Evolutionary conservation across 2,797 vertebrate genomes (phyloP).

Genomic region (Gadopsis bispinosus): DNA sequence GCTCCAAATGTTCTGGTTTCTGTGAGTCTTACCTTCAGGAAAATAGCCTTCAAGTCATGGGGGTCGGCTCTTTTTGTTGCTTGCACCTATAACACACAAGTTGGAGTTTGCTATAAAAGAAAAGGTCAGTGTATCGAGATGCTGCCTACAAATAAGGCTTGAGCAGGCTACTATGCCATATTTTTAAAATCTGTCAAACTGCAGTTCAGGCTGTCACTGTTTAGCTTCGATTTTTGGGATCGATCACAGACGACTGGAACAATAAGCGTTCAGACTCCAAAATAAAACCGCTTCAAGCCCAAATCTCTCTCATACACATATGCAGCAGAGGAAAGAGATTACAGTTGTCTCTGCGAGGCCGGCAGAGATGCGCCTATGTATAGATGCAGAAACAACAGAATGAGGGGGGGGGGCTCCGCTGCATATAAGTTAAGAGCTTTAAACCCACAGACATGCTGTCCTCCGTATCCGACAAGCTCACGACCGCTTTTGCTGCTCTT

Average conservation of each 20-base stretch:
- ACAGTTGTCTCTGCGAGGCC: slow-evolving; percentile 69
- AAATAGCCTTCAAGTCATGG: slow-evolving; percentile 91
- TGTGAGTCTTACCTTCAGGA: slow-evolving; percentile 91
- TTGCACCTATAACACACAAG: slow-evolving; percentile 87
- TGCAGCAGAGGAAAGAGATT: slow-evolving; percentile 61
- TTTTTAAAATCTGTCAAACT: slow-evolving; percentile 24
- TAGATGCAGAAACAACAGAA: slow-evolving; percentile 57
- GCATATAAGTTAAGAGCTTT: slow-evolving; percentile 29
- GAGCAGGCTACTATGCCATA: background rate
- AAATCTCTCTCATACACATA: slow-evolving; percentile 28
- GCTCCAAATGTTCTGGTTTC: background rate
- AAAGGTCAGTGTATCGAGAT: slow-evolving; percentile 10
- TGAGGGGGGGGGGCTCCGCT: slow-evolving; percentile 27
- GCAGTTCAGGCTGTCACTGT: slow-evolving; percentile 45
- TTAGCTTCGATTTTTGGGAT: slow-evolving; percentile 46
- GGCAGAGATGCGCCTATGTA: slow-evolving; percentile 65
- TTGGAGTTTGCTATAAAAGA: slow-evolving; percentile 18
- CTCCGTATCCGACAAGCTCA: slow-evolving; percentile 38
- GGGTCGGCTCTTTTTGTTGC: slow-evolving; percentile 92
- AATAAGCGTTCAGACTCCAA: slow-evolving; percentile 12
- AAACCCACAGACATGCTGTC: slow-evolving; percentile 37
- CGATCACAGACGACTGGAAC: slow-evolving; percentile 31
- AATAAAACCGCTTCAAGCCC: slow-evolving; percentile 15
- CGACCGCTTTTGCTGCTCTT: slow-evolving; percentile 41
- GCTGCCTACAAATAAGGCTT: background rate